These are phyloP conservation scores for Tricholaema leucomelas DNA, from an alignment of 2,113 vertebrate genomes.

Conservation along the genomic window DNA sequence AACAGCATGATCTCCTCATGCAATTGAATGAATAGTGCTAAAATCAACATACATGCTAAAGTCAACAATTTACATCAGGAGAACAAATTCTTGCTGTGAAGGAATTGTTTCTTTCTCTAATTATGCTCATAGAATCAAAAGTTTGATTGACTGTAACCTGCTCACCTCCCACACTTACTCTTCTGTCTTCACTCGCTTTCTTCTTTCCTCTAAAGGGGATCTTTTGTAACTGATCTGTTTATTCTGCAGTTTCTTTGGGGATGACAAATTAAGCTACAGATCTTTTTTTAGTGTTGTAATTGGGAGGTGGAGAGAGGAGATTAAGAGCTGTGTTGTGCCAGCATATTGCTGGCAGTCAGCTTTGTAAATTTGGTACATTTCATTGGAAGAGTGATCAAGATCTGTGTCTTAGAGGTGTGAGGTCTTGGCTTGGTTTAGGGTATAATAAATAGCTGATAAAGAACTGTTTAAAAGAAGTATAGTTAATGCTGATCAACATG, in stretches of 20 bases:
- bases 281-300: neutral
- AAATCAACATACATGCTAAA: constrained; percentile 20
- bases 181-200: neutral
- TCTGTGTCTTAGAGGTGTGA: neutral
- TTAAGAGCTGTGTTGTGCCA: neutral
- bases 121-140: constrained; percentile 21
- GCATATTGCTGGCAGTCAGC: neutral
- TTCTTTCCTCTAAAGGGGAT: neutral
- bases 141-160: constrained; percentile 48
- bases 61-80: constrained; percentile 39
- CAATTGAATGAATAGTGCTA: constrained; percentile 6
- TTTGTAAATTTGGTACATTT: neutral
- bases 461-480: neutral
- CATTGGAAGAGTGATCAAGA: neutral
- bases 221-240: constrained; percentile 38
- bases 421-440: neutral
- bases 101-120: constrained; percentile 31
- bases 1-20: constrained; percentile 17
- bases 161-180: constrained; percentile 25
- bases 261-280: neutral
- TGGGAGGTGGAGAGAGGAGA: neutral
- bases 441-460: neutral
- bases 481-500: neutral
- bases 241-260: constrained; percentile 27
- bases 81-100: constrained; percentile 38